Conservation (phyloP, 2,113 vertebrate species). For the Sorex araneus region DNA sequence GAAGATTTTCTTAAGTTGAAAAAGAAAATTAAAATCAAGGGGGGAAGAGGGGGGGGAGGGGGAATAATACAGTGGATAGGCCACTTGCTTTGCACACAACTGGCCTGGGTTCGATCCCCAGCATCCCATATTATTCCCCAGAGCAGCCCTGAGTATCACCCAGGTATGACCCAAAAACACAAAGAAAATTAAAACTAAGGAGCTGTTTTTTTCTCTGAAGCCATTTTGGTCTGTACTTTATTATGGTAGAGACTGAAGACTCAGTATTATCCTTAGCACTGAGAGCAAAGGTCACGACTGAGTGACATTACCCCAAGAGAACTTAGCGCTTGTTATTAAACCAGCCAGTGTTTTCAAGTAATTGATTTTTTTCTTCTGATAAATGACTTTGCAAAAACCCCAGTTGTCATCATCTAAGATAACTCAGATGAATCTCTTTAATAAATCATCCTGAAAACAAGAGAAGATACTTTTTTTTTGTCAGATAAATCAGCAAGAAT, state of each 20-base stretch:
- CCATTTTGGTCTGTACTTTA: not conserved
- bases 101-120: too few relatives aligned
- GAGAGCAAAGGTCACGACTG: not conserved
- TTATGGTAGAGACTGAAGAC: not conserved
- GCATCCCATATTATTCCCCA: too few relatives aligned
- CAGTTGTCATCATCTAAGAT: conserved; percentile 16
- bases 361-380: conserved; percentile 56
- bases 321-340: conserved; percentile 54
- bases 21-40: not conserved
- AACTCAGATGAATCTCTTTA: conserved; percentile 52
- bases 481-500: conserved; percentile 66
- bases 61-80: too few relatives aligned
- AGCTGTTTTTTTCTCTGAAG: not conserved
- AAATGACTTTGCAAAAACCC: conserved; percentile 20
- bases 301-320: conserved; percentile 52
- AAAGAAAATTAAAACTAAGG: conserved; percentile 9
- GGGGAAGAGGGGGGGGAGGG: too few relatives aligned
- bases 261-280: conserved; percentile 2
- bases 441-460: conserved; percentile 59
- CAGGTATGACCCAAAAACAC: not conserved
- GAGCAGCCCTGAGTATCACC: not conserved
- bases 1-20: conserved; percentile 30
- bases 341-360: conserved; percentile 52
- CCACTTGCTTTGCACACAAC: too few relatives aligned
- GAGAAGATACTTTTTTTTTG: not conserved